These are phyloP conservation scores for Pogonocichla stellata DNA, from an alignment of 2,113 vertebrate species.

Conservation along the genomic window DNA sequence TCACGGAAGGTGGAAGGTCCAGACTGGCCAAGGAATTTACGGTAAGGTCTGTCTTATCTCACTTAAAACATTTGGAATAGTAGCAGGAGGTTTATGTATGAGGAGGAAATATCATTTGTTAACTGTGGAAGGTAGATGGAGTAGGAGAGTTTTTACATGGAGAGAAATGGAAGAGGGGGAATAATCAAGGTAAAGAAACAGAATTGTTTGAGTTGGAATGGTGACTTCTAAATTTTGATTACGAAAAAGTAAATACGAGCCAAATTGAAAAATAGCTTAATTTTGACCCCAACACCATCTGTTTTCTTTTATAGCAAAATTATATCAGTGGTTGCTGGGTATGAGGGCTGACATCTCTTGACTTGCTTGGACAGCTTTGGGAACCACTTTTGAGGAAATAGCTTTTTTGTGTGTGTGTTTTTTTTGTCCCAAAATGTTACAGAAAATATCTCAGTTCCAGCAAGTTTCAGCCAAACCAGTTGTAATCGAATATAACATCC, in stretches of 20 bases:
- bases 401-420: not conserved
- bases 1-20: not conserved
- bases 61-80: not conserved
- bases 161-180: not conserved
- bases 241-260: not conserved
- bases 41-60: not conserved
- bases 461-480: not conserved
- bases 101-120: not conserved
- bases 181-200: not conserved
- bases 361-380: not conserved
- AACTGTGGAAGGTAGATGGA: not conserved
- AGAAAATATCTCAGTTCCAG: not conserved
- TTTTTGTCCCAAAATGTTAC: not conserved
- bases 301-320: not conserved
- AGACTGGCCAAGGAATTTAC: not conserved
- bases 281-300: not conserved
- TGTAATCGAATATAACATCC: accelerated
- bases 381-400: not conserved
- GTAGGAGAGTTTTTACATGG: not conserved
- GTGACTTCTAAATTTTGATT: not conserved
- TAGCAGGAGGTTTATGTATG: too few relatives aligned
- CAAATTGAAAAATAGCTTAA: not conserved
- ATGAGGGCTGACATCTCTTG: not conserved
- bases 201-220: not conserved
- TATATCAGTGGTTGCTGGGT: not conserved